Evolutionary conservation across 2,888 invertebrate species (phyloP).

Genomic region (Nowickia ferox): DNA sequence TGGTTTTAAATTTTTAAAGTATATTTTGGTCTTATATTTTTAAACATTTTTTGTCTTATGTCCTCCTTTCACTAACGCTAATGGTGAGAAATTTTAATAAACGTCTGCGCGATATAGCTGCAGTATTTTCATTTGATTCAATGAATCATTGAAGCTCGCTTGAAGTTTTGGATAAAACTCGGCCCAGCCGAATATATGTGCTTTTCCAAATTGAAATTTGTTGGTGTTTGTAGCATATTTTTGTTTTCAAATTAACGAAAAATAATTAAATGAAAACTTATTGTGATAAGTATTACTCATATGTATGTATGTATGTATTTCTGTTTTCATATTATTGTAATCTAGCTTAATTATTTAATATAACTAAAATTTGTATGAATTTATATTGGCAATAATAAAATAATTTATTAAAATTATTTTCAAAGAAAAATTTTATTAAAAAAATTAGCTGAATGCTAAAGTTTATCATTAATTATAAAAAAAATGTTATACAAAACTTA

Average conservation of each 20-base stretch:
- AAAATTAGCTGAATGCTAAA: neutral
- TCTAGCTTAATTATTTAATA: conserved; percentile 36
- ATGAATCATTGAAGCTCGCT: neutral
- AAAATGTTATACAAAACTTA: conserved; percentile 55
- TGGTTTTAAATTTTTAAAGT: no score
- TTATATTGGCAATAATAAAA: conserved; percentile 63
- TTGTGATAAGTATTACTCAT: conserved; percentile 55
- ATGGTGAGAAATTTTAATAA: no score
- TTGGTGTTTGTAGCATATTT: conserved; percentile 52
- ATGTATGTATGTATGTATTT: conserved; percentile 12
- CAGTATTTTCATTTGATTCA: no score
- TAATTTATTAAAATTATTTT: conserved; percentile 34
- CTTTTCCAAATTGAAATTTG: conserved; percentile 7
- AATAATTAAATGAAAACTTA: conserved; percentile 11
- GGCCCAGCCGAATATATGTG: neutral
- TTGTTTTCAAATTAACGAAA: conserved; percentile 1
- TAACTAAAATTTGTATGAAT: conserved; percentile 54
- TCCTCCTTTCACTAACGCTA: no score
- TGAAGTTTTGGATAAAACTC: neutral
- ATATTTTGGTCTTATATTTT: no score
- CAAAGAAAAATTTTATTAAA: conserved; percentile 48
- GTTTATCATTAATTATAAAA: conserved; percentile 42
- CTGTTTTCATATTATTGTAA: conserved; percentile 27
- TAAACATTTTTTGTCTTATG: no score
- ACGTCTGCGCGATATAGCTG: no score